Evolutionary conservation across 2,797 vertebrate species (phyloP), one percentile per base, ranked within the genome.

Genomic region (Alcedo quadribrachys): DNA sequence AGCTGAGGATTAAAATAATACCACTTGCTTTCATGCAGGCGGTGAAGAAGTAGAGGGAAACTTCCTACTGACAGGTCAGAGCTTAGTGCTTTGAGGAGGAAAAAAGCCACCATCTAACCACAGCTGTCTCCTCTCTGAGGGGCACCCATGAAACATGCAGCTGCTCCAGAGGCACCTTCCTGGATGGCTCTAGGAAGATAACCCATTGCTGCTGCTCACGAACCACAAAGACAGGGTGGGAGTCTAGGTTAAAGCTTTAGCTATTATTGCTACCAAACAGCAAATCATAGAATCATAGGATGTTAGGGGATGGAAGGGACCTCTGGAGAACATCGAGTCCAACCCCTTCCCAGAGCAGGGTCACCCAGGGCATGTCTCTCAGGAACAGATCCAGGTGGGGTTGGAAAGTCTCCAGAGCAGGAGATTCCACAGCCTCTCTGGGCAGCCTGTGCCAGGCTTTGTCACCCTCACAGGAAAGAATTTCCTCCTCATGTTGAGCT

Each of bases 81-180:
- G 21, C 33, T 77, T 27, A 32, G 19, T 3, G 4, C n/a, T 85
- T 33, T 27, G 21, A 57, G 74, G 43, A 73, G 15, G 51, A 65
- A 67, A 82, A 40, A 20, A 4, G 14, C 12, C 68, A 71, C 61
- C 27, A 14, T 3, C 40, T 27, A 43, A 42, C 16, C 15, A 9
- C 0, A 5, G 11, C 45, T 32, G 45, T 68, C 37, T 71, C 45
- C 63, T 45, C 67, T 69, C 43, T 2, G 4, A 51, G 21, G 58
- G 11, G 18, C 60, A 70, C 40, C 53, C 60, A 12, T 0, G 25
- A 58, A 45, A 42, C 46, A 54, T 0, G 0, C 21, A n/a, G 18
- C 20, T 3, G 5, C 25, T n/a, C 63, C 78, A 63, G 60, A 58
- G 9, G 4, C 15, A 4, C 53, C 57, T 27, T 60, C n/a, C 57